Conservation (phyloP, 2,113 vertebrate species). For the Opisthocomus hoazin region DNA sequence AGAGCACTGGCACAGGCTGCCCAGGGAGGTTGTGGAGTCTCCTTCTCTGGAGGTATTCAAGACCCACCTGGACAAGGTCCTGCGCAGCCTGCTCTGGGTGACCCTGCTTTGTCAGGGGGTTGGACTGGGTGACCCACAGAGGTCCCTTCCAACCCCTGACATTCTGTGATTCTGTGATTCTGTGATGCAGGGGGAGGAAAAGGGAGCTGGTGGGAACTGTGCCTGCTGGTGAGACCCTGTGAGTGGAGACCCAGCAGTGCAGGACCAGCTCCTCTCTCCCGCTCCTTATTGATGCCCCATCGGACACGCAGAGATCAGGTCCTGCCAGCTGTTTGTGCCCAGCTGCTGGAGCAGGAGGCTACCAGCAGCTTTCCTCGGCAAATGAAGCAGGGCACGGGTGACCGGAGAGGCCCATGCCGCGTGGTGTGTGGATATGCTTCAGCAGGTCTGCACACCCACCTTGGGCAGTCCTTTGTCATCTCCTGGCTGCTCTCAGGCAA, state of each 20-base stretch:
- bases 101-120: too few species aligned
- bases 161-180: too few species aligned
- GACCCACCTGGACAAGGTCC: too few species aligned
- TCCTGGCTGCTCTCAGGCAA: neutral
- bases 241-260: neutral
- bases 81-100: too few species aligned
- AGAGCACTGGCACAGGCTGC: too few species aligned
- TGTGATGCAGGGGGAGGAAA: neutral
- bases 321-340: rapidly evolving
- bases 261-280: neutral
- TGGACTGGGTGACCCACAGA: too few species aligned
- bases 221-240: neutral
- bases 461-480: neutral
- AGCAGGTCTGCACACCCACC: neutral
- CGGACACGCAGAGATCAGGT: neutral
- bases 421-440: neutral
- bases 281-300: neutral
- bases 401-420: rapidly evolving
- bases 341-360: neutral
- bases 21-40: too few species aligned
- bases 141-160: too few species aligned
- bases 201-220: neutral
- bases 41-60: too few species aligned
- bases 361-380: neutral
- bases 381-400: neutral